These are phyloP conservation scores for Parotocinclus haroldoi DNA, from an alignment of 2,797 vertebrate species.

Conservation along the genomic window DNA sequence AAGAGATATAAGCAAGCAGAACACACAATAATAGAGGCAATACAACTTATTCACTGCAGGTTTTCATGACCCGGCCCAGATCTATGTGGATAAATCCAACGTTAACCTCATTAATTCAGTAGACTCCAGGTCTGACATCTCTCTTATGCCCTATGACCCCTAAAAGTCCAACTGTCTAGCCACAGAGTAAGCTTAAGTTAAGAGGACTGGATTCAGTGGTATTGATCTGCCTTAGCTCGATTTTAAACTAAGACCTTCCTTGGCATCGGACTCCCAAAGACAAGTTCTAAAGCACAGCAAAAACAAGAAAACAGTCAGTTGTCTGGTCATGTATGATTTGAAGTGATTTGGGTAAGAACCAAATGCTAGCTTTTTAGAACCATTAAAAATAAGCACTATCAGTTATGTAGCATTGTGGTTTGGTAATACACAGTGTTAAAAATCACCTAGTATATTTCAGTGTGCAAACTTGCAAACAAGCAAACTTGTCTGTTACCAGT, in stretches of 20 bases:
- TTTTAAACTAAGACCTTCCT: slow-evolving; percentile 53
- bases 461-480: too few species aligned
- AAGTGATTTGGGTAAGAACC: too few species aligned
- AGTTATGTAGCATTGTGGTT: too few species aligned
- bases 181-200: not conserved
- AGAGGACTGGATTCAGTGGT: slow-evolving; percentile 9
- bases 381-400: too few species aligned
- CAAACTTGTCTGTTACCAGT: too few species aligned
- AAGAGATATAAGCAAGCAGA: slow-evolving; percentile 5
- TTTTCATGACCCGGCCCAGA: not conserved
- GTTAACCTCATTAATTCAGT: slow-evolving; percentile 37
- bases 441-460: too few species aligned
- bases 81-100: slow-evolving; percentile 3
- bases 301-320: too few species aligned
- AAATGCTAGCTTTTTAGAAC: too few species aligned
- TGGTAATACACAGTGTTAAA: too few species aligned
- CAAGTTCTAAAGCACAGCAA: too few species aligned
- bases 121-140: slow-evolving; percentile 23
- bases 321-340: too few species aligned
- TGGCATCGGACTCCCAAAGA: slow-evolving; percentile 17
- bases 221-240: slow-evolving; percentile 70
- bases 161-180: slow-evolving; percentile 1
- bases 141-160: slow-evolving; percentile 15
- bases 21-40: slow-evolving; percentile 7
- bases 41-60: slow-evolving; percentile 18